Conservation (phyloP, 2,113 vertebrate genomes). For the Anas platyrhynchos region DNA sequence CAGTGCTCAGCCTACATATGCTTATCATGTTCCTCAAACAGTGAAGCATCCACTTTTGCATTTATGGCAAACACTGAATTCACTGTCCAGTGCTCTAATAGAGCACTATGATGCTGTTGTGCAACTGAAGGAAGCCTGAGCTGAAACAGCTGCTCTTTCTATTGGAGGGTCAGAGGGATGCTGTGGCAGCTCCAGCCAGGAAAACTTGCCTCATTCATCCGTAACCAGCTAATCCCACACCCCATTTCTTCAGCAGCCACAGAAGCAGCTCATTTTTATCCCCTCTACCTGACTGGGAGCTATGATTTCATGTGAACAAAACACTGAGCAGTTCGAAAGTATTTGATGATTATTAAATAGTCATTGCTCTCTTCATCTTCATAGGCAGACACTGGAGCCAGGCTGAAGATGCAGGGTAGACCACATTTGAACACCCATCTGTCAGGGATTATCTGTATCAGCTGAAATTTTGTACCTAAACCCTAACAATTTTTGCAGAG, state of each 20-base stretch:
- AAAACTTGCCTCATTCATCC: not conserved
- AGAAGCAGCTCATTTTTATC: not conserved
- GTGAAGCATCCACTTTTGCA: not conserved
- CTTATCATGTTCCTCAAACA: not conserved
- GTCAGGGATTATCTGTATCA: not conserved
- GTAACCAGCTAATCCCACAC: not conserved
- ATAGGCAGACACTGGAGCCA: not conserved
- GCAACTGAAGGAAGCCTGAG: not conserved
- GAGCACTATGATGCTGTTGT: not conserved
- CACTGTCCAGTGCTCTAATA: not conserved
- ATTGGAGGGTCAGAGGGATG: not conserved
- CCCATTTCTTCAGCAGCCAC: not conserved
- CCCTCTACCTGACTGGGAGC: not conserved
- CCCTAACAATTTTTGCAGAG: not conserved
- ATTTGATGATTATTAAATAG: slow-evolving; percentile 6
- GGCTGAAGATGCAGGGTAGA: not conserved
- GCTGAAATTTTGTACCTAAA: not conserved
- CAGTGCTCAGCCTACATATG: not conserved
- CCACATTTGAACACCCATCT: not conserved
- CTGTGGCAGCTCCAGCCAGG: not conserved
- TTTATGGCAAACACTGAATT: not conserved
- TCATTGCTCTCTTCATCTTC: not conserved
- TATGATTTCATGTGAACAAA: not conserved
- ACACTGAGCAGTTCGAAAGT: not conserved
- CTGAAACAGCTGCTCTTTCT: not conserved